Conservation (phyloP, 1,140 invertebrate species). For the Euura saliciscinereae region DNA sequence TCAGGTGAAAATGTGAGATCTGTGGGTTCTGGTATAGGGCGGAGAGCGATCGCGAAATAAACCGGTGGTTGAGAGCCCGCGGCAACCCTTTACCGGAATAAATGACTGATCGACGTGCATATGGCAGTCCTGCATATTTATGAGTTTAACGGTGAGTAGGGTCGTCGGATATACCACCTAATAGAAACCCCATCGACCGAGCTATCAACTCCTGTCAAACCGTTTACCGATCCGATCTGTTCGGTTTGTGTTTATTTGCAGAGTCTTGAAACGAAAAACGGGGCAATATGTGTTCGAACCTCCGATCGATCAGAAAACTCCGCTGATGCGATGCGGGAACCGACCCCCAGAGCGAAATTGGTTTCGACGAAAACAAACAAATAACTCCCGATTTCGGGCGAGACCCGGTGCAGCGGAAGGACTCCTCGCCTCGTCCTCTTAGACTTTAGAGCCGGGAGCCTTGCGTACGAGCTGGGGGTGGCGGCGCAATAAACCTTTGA, state of each 20-base stretch:
- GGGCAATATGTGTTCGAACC: too few species aligned
- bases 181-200: conserved; percentile 28
- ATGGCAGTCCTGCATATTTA: conserved; percentile 36
- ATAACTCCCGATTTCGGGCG: not conserved
- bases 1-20: conserved; percentile 12
- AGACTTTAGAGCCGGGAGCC: too few species aligned
- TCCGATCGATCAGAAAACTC: not conserved
- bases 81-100: conserved; percentile 5
- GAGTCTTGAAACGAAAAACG: not conserved
- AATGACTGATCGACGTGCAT: conserved; percentile 8
- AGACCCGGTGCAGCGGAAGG: too few species aligned
- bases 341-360: not conserved
- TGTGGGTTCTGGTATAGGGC: too few species aligned
- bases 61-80: not conserved
- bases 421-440: too few species aligned
- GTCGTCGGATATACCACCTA: conserved; percentile 22
- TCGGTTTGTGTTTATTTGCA: conserved; percentile 1
- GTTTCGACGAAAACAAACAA: conserved; percentile 1
- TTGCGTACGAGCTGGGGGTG: not conserved
- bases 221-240: conserved; percentile 25
- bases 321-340: not conserved
- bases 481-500: not conserved
- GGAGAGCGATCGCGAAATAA: not conserved
- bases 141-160: conserved; percentile 24
- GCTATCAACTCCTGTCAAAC: conserved; percentile 29